Evolutionary conservation across 1,140 invertebrate species (phyloP).

Genomic region (Cotesia chilonis): DNA sequence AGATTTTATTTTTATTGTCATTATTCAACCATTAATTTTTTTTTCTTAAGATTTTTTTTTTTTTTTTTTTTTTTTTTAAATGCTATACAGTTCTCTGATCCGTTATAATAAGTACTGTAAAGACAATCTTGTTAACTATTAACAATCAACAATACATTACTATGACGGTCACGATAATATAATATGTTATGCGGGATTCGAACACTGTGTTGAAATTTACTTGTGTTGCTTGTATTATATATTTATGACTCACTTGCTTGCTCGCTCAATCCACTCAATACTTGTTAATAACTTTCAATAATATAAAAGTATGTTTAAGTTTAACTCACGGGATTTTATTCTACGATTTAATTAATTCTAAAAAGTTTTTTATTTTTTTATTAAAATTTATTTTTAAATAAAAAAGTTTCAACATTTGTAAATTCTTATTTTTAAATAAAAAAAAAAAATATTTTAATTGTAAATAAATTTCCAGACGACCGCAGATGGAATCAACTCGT

Average conservation of each 20-base stretch:
- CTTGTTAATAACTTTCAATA: background rate
- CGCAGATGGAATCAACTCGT: conserved; percentile 49
- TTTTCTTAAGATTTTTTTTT: background rate
- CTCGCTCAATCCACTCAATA: background rate
- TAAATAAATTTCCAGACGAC: conserved; percentile 41
- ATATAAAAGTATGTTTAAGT: too few relatives aligned
- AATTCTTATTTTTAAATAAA: too few relatives aligned
- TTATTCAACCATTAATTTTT: background rate
- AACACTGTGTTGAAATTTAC: background rate
- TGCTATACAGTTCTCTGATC: background rate
- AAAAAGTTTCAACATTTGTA: too few relatives aligned
- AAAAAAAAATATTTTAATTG: too few relatives aligned
- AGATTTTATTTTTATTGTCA: background rate
- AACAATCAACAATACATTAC: conserved; percentile 18
- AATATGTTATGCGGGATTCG: background rate
- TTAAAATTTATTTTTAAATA: too few relatives aligned
- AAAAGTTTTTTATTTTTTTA: too few relatives aligned
- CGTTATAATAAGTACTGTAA: conserved; percentile 9
- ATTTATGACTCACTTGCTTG: conserved; percentile 3
- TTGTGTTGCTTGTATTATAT: background rate
- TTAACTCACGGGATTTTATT: background rate
- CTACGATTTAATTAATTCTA: background rate
- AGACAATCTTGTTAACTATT: conserved; percentile 25
- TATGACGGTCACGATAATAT: conserved; percentile 19
- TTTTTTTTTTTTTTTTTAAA: background rate